Base-by-base conservation (phyloP, 2,797 vertebrate genomes). In the Chelonia mydas region DNA sequence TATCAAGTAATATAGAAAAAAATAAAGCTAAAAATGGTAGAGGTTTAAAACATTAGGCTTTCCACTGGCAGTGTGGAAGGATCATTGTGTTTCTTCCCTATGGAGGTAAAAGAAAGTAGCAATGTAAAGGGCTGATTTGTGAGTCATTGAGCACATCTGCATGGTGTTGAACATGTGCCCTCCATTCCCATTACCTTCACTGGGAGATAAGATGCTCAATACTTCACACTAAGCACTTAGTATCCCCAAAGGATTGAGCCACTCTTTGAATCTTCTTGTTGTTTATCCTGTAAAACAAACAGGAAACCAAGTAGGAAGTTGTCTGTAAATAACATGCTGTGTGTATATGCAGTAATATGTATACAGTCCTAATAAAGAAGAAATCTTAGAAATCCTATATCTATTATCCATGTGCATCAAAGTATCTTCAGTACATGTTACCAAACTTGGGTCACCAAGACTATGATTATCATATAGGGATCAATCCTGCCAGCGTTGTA, bases 31-130 rank as follows among this genome's bases (percentile, higher is more conserved):
- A 92, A 76, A 8, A 47, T 91, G 33, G 45, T 31, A 89, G 28
- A 33, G 45, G n/a, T 55, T 28, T 50, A 53, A 87, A 86, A 37
- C 31, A 59, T 93, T 85, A 81, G 50, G 50, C 74, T 90, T 94
- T 92, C n/a, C 59, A 0, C 0, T 1, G 23, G 0, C 51, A 13
- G 47, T 21, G 0, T 25, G 33, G 3, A 51, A 7, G 68, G 16
- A 25, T n/a, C 16, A 27, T 6, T 19, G 54, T 45, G 4, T 25
- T 1, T 25, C 1, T 3, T 7, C 33, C 49, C n/a, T 61, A 15
- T 11, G 7, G 1, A 0, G 49, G 54, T 1, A 83, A 10, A 74
- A 50, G 41, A 0, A 1, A 49, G 41, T 6, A 12, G 21, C 79
- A 0, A 2, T 83, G 78, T 57, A 68, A 12, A 2, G 33, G 37